Conservation (phyloP, 2,888 invertebrate genomes). For the Cephus pulcher region DNA sequence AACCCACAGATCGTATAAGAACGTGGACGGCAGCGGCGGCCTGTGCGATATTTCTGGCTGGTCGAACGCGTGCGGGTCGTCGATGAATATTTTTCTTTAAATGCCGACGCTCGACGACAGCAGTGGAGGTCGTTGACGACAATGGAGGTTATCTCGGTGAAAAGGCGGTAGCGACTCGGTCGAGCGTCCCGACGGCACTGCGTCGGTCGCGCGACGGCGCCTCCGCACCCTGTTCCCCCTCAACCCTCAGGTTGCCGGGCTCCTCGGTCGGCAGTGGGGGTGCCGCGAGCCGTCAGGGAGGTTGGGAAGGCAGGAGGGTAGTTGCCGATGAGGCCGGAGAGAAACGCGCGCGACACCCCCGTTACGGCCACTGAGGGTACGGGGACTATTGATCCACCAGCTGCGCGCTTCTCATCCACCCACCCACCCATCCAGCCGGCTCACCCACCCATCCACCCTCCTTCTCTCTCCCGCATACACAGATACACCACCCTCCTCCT, state of each 20-base stretch:
- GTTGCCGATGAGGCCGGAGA: slow-evolving; percentile 13
- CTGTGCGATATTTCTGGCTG: too few relatives aligned
- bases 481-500: slow-evolving; percentile 7
- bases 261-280: slow-evolving; percentile 20
- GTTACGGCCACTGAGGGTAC: slow-evolving; percentile 39
- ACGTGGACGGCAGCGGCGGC: too few relatives aligned
- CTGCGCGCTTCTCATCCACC: slow-evolving; percentile 55
- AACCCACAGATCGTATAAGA: too few relatives aligned
- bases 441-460: slow-evolving; percentile 15
- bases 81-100: too few relatives aligned
- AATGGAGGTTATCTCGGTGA: slow-evolving; percentile 17
- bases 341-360: slow-evolving; percentile 41
- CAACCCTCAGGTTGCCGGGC: slow-evolving; percentile 44
- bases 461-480: neutral
- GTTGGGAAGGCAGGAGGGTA: slow-evolving; percentile 28
- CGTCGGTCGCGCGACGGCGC: slow-evolving; percentile 62
- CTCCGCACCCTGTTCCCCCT: slow-evolving; percentile 47
- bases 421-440: slow-evolving; percentile 18
- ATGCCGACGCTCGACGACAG: neutral
- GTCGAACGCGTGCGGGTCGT: too few relatives aligned
- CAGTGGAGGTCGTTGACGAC: slow-evolving; percentile 16
- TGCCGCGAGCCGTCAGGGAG: slow-evolving; percentile 31
- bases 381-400: slow-evolving; percentile 64
- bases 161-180: slow-evolving; percentile 45
- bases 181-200: slow-evolving; percentile 65